Conservation (phyloP, 2,888 invertebrate species). For the Pharmacophagus antenor region DNA sequence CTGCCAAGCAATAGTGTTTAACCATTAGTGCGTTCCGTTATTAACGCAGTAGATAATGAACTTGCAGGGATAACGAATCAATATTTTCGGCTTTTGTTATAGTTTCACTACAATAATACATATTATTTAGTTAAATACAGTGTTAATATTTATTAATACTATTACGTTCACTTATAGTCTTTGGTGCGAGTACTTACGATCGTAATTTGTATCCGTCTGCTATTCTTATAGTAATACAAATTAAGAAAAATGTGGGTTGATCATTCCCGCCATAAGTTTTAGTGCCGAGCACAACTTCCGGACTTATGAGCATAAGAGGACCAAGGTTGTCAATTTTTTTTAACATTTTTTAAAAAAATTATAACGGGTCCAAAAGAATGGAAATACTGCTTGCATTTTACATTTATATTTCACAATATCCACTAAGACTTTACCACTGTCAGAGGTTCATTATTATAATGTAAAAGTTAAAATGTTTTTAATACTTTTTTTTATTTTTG, state of each 20-base stretch:
- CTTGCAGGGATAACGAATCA: background rate
- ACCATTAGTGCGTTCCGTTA: background rate
- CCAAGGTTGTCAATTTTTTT: conserved; percentile 18
- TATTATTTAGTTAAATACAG: too few relatives aligned
- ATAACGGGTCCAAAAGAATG: background rate
- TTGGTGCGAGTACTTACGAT: too few relatives aligned
- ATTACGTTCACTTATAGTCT: too few relatives aligned
- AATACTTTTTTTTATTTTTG: too few relatives aligned
- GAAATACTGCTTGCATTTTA: background rate
- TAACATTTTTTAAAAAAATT: background rate
- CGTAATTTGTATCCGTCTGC: too few relatives aligned
- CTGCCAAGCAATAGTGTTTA: background rate
- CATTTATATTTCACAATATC: background rate
- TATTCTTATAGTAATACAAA: too few relatives aligned
- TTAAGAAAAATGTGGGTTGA: conserved; percentile 1
- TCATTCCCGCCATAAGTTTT: conserved; percentile 36
- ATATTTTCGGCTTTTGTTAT: too few relatives aligned
- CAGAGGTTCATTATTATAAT: too few relatives aligned
- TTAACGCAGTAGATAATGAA: background rate
- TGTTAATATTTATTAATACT: too few relatives aligned
- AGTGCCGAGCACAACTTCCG: conserved; percentile 25
- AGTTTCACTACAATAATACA: too few relatives aligned
- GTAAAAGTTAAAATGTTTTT: too few relatives aligned
- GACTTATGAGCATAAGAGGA: conserved; percentile 16
- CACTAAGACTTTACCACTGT: too few relatives aligned